These are phyloP conservation scores for Cheilosia impressa DNA, from an alignment of 2,888 invertebrate genomes.

Conservation along the genomic window DNA sequence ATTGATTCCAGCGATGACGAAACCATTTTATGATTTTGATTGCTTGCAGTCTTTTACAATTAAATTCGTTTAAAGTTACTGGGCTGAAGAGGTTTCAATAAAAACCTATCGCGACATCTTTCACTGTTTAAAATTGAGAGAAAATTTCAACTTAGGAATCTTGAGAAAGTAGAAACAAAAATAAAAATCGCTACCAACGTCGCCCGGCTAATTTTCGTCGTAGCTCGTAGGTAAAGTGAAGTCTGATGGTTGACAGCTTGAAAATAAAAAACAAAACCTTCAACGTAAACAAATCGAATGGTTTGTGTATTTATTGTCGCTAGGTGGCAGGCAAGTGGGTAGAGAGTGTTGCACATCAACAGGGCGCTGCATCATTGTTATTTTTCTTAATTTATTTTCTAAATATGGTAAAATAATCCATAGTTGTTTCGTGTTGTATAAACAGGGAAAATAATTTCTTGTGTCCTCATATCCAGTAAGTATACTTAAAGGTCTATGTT, in stretches of 20 bases:
- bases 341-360: not conserved
- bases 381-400: not conserved
- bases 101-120: not conserved
- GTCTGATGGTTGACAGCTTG: constrained; percentile 6
- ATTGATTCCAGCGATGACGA: constrained; percentile 78
- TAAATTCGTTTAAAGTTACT: constrained; percentile 17
- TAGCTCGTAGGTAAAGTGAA: not conserved
- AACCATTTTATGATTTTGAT: constrained; percentile 49
- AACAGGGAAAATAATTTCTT: not conserved
- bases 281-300: constrained; percentile 57
- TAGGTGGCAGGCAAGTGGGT: constrained; percentile 19
- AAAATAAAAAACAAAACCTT: constrained; percentile 18
- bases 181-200: constrained; percentile 21
- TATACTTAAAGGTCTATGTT: not conserved
- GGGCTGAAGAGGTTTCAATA: not conserved
- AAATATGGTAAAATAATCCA: not conserved
- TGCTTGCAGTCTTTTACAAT: not conserved
- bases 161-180: constrained; percentile 38
- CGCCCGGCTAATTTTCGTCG: constrained; percentile 20
- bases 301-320: not conserved
- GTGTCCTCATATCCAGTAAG: not conserved
- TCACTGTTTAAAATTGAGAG: not conserved
- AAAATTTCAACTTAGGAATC: constrained; percentile 22
- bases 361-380: constrained; percentile 12
- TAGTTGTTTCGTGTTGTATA: not conserved